Evolutionary conservation across 2,888 invertebrate genomes (phyloP), one percentile per base, ranked within the genome.

Genomic region (Cephus nigrinus): DNA sequence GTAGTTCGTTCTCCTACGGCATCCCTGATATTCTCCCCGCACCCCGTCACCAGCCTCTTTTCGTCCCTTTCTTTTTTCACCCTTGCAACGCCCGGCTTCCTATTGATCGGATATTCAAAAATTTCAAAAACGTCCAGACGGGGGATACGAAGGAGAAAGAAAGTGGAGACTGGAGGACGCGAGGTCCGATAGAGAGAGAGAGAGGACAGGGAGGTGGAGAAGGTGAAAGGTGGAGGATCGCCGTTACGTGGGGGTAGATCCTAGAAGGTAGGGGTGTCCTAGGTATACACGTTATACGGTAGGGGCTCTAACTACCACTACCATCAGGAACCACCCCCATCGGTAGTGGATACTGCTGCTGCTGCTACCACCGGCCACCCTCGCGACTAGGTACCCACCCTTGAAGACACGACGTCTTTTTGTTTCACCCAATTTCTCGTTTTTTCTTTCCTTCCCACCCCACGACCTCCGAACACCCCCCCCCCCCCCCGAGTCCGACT

Each of bases 101-200:
- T 90, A 90, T 90, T 88, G 90, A 90, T 89, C 90, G 89, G 88
- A 89, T 89, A 90, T 90, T 89, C 89, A 90, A 90, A 88, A 89
- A 88, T 89, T 90, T 88, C 85, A 85, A 87, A 88, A 90, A 85
- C 82, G 83, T 9, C 55, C 55, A 55, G 55, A 83, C 82, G 84
- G 84, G 81, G 84, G 82, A 80, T 15, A 79, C 2, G 76, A 76
- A 31, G 71, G 36, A 72, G 73, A 33, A 75, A 82, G 83, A 83
- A 82, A 82, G 71, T 72, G 79, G 77, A 82, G 78, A 69, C 55
- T 55, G 55, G 55, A 55, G 55, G 55, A 55, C 55, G 23, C 55
- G 55, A 55, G 23, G 55, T 55, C 23, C 55, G 23, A 55, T 23
- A 55, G 55, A 55, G 75, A 76, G 77, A 75, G 32, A 32, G 32